Evolutionary conservation across 2,797 vertebrate species (phyloP).

Genomic region (Atherinosoma microstoma): DNA sequence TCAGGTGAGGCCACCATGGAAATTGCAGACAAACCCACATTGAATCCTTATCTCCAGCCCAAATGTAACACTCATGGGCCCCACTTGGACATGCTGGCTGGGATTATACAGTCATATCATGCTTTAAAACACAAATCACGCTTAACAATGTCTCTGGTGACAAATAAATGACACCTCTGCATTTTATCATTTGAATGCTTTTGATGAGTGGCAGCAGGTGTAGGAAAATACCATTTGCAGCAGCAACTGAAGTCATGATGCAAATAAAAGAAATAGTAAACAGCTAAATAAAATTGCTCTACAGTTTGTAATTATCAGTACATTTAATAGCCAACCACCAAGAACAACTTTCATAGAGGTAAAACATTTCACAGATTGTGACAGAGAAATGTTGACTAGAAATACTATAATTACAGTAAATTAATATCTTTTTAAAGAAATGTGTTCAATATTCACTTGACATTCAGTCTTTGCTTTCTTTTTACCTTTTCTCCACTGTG

Average conservation of each 20-base stretch:
- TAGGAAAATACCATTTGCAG: neutral
- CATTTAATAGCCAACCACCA: neutral
- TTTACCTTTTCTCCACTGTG: neutral
- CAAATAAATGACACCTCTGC: neutral
- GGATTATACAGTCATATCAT: neutral
- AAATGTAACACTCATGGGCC: no score
- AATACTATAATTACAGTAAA: neutral
- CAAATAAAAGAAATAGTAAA: neutral
- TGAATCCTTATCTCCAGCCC: no score
- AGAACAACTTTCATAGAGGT: neutral
- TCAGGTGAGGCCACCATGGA: no score
- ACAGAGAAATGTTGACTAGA: neutral
- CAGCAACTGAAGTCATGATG: constrained; percentile 1
- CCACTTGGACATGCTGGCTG: no score
- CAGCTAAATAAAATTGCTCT: neutral
- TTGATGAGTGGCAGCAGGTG: neutral
- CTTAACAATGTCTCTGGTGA: neutral
- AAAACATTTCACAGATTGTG: neutral
- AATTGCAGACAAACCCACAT: no score
- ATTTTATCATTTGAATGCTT: neutral
- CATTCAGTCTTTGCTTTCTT: neutral
- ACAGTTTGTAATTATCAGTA: neutral
- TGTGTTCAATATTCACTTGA: neutral
- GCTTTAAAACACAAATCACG: neutral
- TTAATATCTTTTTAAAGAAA: neutral